Evolutionary conservation across 2,888 invertebrate species (phyloP), one percentile per base, ranked within the genome.

Genomic region (Tipula vernalis): DNA sequence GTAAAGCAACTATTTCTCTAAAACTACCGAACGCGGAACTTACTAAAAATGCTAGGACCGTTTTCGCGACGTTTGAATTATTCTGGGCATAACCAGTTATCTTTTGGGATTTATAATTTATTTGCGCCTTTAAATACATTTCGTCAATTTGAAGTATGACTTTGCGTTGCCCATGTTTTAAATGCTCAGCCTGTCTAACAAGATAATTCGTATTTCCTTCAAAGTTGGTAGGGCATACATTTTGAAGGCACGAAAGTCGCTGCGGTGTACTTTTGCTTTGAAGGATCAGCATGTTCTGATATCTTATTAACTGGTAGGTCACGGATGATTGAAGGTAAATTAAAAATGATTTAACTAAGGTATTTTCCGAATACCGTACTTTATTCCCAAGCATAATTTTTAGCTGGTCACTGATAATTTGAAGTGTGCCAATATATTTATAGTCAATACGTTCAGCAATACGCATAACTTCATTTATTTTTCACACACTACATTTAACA

Each of bases 51-150:
- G 28, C 28, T 0, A 28, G 28, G 28, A 28, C 28, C 28, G 28
- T 28, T 28, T 57, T 86, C 8, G 57, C 15, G 15, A 57, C 5
- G 5, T 57, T 57, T 57, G 15, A 57, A 15, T 57, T 57, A 1
- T 57, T 57, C 5, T 57, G 15, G 15, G 57, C 15, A 18, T 57
- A 57, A 2, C 57, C 57, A 15, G 57, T 15, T 57, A 18, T 4
- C 2, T 57, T 57, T 57, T 57, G 15, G 0, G 57, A 15, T 15
- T 18, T 57, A 57, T 86, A 86, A 36, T 86, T 86, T 4, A 86
- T 51, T 86, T 86, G 86, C n/a, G 44, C 51, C 36, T 86, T 86
- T 6, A 86, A 10, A 51, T 86, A 86, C 36, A 86, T 86, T 51
- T 86, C 86, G 51, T 86, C 51, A 10, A 51, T 51, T 86, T 86